Conservation (phyloP, 2,888 invertebrate genomes). For the Sarcophaga caerulescens region DNA sequence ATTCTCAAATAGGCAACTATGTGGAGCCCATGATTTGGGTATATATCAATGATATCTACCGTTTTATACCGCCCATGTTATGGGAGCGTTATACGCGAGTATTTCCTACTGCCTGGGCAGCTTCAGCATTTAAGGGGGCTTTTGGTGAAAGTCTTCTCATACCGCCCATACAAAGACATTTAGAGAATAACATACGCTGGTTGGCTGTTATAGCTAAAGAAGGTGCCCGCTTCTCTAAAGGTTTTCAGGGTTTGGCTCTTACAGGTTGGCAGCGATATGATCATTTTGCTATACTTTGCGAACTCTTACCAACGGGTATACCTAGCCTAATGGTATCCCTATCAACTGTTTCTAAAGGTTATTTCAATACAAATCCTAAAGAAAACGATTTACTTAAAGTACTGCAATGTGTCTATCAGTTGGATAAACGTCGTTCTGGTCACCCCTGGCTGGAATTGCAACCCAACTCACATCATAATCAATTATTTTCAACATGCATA, state of each 20-base stretch:
- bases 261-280: constrained; percentile 84
- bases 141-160: constrained; percentile 87
- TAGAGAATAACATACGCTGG: constrained; percentile 88
- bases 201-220: constrained; percentile 85
- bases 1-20: constrained; percentile 84
- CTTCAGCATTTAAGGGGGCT: constrained; percentile 89
- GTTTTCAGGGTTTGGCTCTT: constrained; percentile 78
- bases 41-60: constrained; percentile 87
- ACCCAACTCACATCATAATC: constrained; percentile 83
- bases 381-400: constrained; percentile 81
- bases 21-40: constrained; percentile 93
- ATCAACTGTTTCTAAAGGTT: constrained; percentile 84
- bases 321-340: constrained; percentile 85
- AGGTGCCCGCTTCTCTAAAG: constrained; percentile 80
- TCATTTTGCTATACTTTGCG: constrained; percentile 87
- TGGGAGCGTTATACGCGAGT: constrained; percentile 87
- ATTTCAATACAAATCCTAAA: constrained; percentile 83
- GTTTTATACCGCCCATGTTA: constrained; percentile 82
- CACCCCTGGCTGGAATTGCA: constrained; percentile 84
- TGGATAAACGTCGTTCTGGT: constrained; percentile 79
- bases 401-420: constrained; percentile 83
- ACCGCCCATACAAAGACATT: constrained; percentile 85
- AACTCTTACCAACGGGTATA: constrained; percentile 85
- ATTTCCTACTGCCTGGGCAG: constrained; percentile 87
- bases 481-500: constrained; percentile 85